Conservation (phyloP, 2,797 vertebrate genomes). For the Tarsius wallacei region DNA sequence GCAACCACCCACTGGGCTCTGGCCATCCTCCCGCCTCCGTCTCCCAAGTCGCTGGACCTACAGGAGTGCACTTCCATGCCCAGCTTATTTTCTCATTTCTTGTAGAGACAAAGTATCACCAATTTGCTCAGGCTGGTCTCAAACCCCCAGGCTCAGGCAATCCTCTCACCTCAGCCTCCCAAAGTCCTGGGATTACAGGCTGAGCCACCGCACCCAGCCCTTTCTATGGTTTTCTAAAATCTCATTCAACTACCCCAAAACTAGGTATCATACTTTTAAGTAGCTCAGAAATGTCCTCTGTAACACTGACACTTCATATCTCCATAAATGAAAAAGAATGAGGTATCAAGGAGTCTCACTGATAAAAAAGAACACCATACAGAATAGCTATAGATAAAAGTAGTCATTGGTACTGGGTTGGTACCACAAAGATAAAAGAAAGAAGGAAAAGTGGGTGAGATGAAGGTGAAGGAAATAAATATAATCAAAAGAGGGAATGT, state of each 20-base stretch:
- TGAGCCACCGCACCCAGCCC: neutral
- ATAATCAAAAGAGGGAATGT: neutral
- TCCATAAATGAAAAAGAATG: neutral
- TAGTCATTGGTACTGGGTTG: slow-evolving; percentile 7
- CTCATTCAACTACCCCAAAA: slow-evolving; percentile 34
- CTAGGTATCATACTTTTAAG: neutral
- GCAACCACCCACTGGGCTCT: no score
- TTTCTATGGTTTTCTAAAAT: slow-evolving; percentile 5
- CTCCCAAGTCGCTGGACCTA: no score
- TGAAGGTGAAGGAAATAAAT: neutral
- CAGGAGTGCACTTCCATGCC: no score
- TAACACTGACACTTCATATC: neutral
- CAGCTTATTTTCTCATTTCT: no score
- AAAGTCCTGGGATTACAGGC: no score
- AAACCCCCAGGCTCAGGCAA: no score
- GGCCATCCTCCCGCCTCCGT: no score
- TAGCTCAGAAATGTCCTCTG: neutral
- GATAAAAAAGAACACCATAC: neutral
- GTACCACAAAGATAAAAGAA: slow-evolving; percentile 7
- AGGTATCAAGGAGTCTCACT: neutral
- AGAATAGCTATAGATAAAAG: neutral
- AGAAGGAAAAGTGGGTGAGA: neutral
- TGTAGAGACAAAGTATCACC: no score
- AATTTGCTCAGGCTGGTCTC: no score
- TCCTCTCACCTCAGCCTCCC: no score